Base-by-base conservation (phyloP, 2,113 vertebrate genomes). In the Scomber scombrus region DNA sequence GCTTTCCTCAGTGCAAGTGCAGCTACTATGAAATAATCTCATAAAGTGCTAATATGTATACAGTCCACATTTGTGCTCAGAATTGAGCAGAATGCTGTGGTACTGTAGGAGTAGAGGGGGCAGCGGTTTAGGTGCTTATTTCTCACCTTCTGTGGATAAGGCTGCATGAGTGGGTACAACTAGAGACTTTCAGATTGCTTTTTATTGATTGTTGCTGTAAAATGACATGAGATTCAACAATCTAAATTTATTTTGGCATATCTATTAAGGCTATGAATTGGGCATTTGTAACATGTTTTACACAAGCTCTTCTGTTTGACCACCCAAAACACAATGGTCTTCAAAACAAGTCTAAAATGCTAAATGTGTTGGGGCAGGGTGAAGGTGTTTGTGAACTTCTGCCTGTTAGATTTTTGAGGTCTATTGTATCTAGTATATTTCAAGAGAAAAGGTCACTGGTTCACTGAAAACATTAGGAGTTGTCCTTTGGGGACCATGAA, bases 1-100 rank as follows among this genome's bases (percentile, higher is more conserved):
- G 80, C 65, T 78, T 72, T 84, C 78, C 67, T 64, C 58, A 40
- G 34, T 40, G 34, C 8, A 9, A 58, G 74, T 57, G 80, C 86
- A 88, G 86, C 13, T 81, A 69, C 80, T 87, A 80, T 86, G 85
- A 86, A 84, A 76, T 40, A 62, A 65, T 72, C 74, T 89, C 84
- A 87, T 84, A 75, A 67, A 83, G 81, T 75, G 88, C 85, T 85
- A 84, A 90, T 84, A 86, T 89, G 78, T 78, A 87, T 75, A 85
- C 19, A 52, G 26, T 23, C 67, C 31, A 66, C 43, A 79, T 73
- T 18, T 74, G 78, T 78, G 78, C 19, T 66, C 61, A 72, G 69
- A 61, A 70, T 1, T n/a, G 23, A n/a, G 45, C 58, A 3, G 10
- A 46, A 16, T 29, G 15, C 29, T 19, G 31, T 7, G 12, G 34